Base-by-base conservation (phyloP, 1,140 invertebrate genomes). In the Solen grandis region DNA sequence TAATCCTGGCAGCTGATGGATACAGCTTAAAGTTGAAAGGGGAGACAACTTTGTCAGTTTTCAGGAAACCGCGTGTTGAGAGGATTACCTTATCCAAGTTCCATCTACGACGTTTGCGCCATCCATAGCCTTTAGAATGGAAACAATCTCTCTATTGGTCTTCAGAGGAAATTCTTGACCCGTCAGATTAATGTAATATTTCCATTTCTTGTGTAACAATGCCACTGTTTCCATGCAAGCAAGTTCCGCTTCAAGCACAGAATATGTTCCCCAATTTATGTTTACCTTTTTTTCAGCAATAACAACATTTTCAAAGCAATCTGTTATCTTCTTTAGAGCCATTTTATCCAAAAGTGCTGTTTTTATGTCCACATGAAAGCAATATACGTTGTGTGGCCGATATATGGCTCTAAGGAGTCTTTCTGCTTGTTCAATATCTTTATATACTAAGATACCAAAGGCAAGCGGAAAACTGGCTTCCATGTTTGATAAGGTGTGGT, bases 221-320 rank as follows among this genome's bases (percentile, higher is more conserved):
- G 70, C 85, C 16, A 87, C 69, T 0, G 83, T 74, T 59, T 79
- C 36, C 86, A 88, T 83, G 54, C 87, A 88, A 1, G 82, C 36
- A 10, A 88, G 55, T 25, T 88, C 85, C 22, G 86, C 65, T 57
- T 86, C 81, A 52, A 87, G 76, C 5, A 87, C 86, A 5, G 55
- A 81, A 36, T 80, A 84, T n/a, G 19, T 52, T 5, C 84, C 86
- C 86, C 87, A 87, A 25, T n/a, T 13, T 3, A 87, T 84, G 66
- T 84, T 68, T 0, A 86, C 54, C 27, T 55, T 50, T 22, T 54
- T 55, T 14, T 86, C 84, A 14, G 84, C 35, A 0, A 89, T 25
- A 66, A 90, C 84, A 13, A 90, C 88, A 73, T 91, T 90, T n/a
- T 76, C 25, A 69, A 90, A 89, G 80, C 90, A 91, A 1, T 60